A percentile compares a stretch with the other conserved stretches of the same genome.
Conservation (phyloP, 2,888 invertebrate species). For the Dryomyza anilis region DNA sequence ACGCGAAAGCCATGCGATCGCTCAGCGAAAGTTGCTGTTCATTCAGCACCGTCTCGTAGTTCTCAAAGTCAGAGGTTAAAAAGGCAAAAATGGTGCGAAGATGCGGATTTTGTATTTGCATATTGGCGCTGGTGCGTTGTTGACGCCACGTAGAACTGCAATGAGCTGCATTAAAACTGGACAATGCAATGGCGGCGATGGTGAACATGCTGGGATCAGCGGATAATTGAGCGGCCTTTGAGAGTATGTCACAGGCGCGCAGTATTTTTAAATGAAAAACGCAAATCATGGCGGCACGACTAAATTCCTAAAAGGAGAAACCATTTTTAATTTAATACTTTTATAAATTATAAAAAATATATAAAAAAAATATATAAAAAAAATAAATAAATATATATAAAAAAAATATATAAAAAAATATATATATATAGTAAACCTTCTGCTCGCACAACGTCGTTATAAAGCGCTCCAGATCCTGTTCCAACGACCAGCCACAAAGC, state of each 20-base stretch:
- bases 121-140: constrained; percentile 74
- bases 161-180: constrained; percentile 86
- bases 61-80: constrained; percentile 79
- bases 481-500: constrained; percentile 89
- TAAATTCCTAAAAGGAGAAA: constrained; percentile 65
- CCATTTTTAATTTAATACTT: too few species aligned
- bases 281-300: constrained; percentile 88
- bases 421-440: constrained; percentile 47
- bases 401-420: not conserved
- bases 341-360: too few species aligned
- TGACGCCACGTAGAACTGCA: constrained; percentile 76
- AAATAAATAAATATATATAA: too few species aligned
- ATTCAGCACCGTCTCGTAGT: constrained; percentile 78
- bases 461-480: constrained; percentile 71
- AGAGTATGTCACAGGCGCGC: constrained; percentile 84
- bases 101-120: constrained; percentile 86
- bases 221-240: constrained; percentile 68
- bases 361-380: not conserved
- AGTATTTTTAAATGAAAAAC: constrained; percentile 87
- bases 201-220: constrained; percentile 57
- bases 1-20: constrained; percentile 90
- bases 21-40: constrained; percentile 84
- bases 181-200: constrained; percentile 76
- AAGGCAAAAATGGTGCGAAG: constrained; percentile 90
- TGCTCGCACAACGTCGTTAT: constrained; percentile 75